phyloP scores from a whole-genome alignment of 1,140 invertebrate species.

The Homalodisca vitripennis region DNA sequence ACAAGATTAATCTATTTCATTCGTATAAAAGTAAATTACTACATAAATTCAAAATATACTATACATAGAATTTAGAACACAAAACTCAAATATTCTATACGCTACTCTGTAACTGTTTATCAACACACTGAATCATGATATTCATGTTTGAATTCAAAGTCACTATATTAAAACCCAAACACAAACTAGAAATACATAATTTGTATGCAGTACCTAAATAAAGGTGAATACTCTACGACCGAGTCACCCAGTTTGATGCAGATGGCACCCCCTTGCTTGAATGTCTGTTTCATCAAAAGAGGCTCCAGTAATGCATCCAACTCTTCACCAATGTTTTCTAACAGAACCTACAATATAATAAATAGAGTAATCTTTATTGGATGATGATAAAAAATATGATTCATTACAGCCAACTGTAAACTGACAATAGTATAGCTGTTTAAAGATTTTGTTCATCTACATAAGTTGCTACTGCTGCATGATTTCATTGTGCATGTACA shows the following conservation, averaged over 20 bases:
- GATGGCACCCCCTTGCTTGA: constrained; percentile 79
- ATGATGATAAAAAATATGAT: background rate
- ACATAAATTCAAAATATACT: too few species aligned
- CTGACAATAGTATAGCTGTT: too few species aligned
- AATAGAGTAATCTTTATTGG: background rate
- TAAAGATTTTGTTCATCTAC: background rate
- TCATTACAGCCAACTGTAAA: background rate
- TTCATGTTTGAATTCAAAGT: too few species aligned
- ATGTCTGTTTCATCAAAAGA: constrained; percentile 82
- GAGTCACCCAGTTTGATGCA: constrained; percentile 84
- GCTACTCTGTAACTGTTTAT: too few species aligned
- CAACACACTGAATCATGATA: too few species aligned
- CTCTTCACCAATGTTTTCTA: constrained; percentile 88
- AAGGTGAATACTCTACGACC: constrained; percentile 78
- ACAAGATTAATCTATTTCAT: too few species aligned
- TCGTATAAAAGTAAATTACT: too few species aligned
- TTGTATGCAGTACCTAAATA: constrained; percentile 88
- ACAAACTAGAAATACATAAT: constrained; percentile 24
- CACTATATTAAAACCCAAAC: too few species aligned
- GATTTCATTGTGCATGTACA: too few species aligned
- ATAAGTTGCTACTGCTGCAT: too few species aligned
- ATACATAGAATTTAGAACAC: too few species aligned
- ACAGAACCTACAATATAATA: constrained; percentile 66
- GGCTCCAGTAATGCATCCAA: constrained; percentile 89
- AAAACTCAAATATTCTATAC: too few species aligned